Conservation (phyloP, 2,888 invertebrate species). For the Metopia argyrocephala region DNA sequence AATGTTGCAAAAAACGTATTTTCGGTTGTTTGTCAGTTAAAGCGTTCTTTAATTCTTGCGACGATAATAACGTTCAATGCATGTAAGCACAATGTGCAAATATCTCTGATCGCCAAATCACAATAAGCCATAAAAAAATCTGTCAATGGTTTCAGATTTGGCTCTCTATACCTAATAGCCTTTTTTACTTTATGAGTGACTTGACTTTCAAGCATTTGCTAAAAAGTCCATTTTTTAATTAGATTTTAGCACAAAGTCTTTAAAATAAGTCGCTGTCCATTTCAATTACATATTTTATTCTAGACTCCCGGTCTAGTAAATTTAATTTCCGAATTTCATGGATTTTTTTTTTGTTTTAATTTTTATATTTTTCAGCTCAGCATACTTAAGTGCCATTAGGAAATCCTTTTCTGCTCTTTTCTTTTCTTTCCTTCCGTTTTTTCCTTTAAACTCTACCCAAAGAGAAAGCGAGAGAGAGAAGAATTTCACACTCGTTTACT, state of each 20-base stretch:
- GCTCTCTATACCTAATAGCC: too few species aligned
- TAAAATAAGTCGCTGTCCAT: not conserved
- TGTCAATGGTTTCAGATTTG: too few species aligned
- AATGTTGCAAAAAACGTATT: too few species aligned
- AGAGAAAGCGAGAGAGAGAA: slow-evolving; percentile 9
- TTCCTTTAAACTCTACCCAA: slow-evolving; percentile 32
- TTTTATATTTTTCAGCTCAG: not conserved
- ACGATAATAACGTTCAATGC: too few species aligned
- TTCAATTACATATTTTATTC: not conserved
- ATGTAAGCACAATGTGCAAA: too few species aligned
- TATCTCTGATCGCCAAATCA: too few species aligned
- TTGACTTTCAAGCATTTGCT: too few species aligned
- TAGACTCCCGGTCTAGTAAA: slow-evolving; percentile 12
- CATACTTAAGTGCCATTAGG: slow-evolving; percentile 27
- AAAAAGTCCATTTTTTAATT: not conserved
- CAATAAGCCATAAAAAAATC: too few species aligned
- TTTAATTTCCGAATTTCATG: slow-evolving; percentile 7
- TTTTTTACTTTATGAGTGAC: too few species aligned
- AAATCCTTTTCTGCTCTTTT: slow-evolving; percentile 35
- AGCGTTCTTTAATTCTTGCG: too few species aligned
- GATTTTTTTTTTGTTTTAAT: not conserved
- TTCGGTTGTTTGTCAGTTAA: too few species aligned
- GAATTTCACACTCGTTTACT: slow-evolving; percentile 66
- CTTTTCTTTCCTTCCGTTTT: not conserved
- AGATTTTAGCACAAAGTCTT: not conserved